A percentile compares a stretch with the other conserved stretches of the same genome.
phyloP scores from a whole-genome alignment of 2,888 invertebrate species.

The Coenonympha arcania region DNA sequence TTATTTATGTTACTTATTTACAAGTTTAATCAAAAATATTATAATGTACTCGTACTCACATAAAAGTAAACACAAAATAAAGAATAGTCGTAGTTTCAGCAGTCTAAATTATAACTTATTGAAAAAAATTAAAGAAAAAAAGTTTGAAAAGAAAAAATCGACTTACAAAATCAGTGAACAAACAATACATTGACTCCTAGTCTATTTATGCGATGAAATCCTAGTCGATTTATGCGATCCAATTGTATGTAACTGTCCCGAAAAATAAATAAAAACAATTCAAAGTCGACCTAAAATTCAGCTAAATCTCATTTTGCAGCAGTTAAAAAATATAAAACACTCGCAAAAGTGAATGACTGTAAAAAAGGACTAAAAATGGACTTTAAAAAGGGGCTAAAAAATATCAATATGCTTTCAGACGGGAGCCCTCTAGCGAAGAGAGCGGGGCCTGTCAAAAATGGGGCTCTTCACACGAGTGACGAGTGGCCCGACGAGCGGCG shows the following conservation, averaged over 20 bases:
- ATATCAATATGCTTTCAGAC: conserved; percentile 38
- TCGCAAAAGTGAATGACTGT: conserved; percentile 4
- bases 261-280: neutral
- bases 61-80: too few species aligned
- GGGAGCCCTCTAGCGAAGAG: conserved; percentile 46
- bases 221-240: neutral
- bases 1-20: too few species aligned
- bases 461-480: conserved; percentile 41
- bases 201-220: neutral
- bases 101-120: too few species aligned
- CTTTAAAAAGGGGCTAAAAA: conserved; percentile 3
- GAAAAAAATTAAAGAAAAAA: too few species aligned
- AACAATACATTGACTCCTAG: neutral
- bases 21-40: too few species aligned
- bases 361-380: conserved; percentile 1
- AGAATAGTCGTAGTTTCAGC: too few species aligned
- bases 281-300: neutral
- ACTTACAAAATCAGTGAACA: neutral
- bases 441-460: conserved; percentile 53
- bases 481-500: conserved; percentile 48
- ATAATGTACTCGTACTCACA: too few species aligned
- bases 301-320: conserved; percentile 3
- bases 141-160: too few species aligned
- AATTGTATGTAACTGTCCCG: neutral
- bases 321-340: conserved; percentile 4